A percentile compares a stretch with the other conserved stretches of the same genome.
phyloP scores from a whole-genome alignment of 2,797 vertebrate species.

The Pangasius sanitwongsei region DNA sequence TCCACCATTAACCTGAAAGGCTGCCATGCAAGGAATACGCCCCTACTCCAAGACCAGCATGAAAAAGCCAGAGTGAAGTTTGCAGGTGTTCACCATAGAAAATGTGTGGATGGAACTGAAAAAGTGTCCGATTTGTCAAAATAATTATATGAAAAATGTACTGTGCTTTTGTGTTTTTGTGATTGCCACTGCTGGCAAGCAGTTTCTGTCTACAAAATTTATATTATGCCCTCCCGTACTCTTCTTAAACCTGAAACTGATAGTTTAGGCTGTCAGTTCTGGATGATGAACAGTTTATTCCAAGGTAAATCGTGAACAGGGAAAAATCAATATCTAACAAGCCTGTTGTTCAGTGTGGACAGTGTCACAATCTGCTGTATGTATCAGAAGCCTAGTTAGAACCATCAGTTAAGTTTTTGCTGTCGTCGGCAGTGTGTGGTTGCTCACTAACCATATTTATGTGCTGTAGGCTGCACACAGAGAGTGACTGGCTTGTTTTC shows the following conservation, averaged over 20 bases:
- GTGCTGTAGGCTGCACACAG: neutral
- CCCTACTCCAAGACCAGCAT: no score
- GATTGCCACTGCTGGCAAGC: neutral
- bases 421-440: neutral
- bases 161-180: neutral
- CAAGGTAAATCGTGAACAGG: neutral
- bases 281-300: neutral
- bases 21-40: no score
- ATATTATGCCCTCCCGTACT: neutral
- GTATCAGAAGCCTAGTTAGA: neutral
- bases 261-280: neutral
- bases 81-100: no score
- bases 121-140: no score
- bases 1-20: no score
- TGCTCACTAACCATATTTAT: constrained; percentile 3
- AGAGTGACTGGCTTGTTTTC: neutral
- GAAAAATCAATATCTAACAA: neutral
- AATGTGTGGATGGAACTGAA: no score
- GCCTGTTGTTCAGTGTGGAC: neutral
- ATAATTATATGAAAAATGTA: neutral
- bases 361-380: neutral
- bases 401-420: neutral
- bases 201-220: neutral
- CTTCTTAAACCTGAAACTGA: neutral
- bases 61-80: no score